phyloP scores from a whole-genome alignment of 2,888 invertebrate genomes.

The Campoplex capitator region DNA sequence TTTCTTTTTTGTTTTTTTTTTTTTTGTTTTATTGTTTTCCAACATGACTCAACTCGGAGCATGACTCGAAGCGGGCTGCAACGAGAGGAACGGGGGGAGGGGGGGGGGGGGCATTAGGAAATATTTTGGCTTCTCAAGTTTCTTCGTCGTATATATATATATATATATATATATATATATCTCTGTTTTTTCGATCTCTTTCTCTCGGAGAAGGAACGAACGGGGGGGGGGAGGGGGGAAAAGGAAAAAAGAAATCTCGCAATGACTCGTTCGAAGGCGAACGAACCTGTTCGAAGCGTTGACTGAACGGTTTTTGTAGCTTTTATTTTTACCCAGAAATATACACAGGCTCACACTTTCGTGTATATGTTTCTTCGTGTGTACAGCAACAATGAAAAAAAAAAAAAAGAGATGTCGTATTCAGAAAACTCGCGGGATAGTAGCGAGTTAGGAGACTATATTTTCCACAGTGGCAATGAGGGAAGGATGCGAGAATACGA shows the following conservation, averaged over 20 bases:
- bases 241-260: conserved; percentile 39
- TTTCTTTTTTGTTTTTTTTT: not conserved
- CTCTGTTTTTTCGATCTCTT: not conserved
- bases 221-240: not conserved
- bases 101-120: conserved; percentile 19
- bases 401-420: not conserved
- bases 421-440: conserved; percentile 17
- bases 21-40: conserved; percentile 16
- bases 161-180: not conserved
- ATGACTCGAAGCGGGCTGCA: not conserved
- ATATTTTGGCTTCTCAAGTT: conserved; percentile 58
- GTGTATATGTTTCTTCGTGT: not conserved
- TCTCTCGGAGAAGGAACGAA: not conserved
- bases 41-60: conserved; percentile 48
- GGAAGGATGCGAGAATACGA: not conserved
- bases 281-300: conserved; percentile 46
- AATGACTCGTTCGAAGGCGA: conserved; percentile 59
- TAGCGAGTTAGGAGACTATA: conserved; percentile 3
- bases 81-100: not conserved
- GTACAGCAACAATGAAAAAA: not conserved
- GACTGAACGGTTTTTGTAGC: conserved; percentile 26
- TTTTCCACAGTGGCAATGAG: conserved; percentile 46
- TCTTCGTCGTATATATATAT: not conserved
- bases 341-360: not conserved
- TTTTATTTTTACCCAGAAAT: not conserved